Percentiles rank a stretch among this genome's conserved stretches.
Evolutionary conservation across 2,113 vertebrate species (phyloP).

Genomic region (Pseudorectes ferrugineus): DNA sequence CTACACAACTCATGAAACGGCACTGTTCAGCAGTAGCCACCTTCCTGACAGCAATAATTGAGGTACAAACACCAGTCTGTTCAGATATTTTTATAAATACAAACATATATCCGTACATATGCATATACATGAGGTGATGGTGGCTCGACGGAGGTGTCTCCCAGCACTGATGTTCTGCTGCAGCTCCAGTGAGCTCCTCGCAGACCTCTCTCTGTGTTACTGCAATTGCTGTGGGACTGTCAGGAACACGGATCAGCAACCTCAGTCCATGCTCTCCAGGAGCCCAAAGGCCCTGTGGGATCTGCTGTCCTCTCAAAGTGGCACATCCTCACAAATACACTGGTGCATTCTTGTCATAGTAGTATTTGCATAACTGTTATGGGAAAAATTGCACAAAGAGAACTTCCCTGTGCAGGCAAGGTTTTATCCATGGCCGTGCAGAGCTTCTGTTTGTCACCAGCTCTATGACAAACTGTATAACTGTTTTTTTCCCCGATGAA

Average conservation of each 20-base stretch:
- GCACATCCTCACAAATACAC: background rate
- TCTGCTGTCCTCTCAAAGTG: background rate
- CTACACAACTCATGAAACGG: background rate
- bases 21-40: background rate
- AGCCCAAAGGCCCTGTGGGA: background rate
- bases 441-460: background rate
- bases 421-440: background rate
- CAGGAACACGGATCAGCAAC: background rate
- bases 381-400: background rate
- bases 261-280: background rate
- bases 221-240: background rate
- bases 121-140: background rate
- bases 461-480: background rate
- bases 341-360: background rate
- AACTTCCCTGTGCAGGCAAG: background rate
- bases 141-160: rapidly evolving
- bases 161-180: background rate
- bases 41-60: background rate
- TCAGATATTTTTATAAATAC: background rate
- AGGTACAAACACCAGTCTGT: background rate
- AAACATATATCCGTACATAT: background rate
- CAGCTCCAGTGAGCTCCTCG: background rate
- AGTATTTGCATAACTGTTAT: background rate
- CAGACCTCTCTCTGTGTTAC: background rate
- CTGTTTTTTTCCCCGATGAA: rapidly evolving